Conservation (phyloP, 2,797 vertebrate genomes). For the Jordanella pulchra region DNA sequence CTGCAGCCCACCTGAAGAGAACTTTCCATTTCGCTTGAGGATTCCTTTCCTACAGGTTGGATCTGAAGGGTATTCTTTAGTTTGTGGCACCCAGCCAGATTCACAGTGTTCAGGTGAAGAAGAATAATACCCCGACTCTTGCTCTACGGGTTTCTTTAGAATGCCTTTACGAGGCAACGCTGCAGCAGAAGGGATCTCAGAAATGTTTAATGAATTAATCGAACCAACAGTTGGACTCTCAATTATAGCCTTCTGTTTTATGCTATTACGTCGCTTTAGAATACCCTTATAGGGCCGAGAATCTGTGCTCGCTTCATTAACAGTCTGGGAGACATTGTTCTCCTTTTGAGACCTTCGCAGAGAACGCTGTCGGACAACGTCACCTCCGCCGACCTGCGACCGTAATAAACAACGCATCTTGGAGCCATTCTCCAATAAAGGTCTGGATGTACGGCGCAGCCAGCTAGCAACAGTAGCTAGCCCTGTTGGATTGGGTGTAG, state of each 20-base stretch:
- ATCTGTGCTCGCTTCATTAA: slow-evolving; percentile 76
- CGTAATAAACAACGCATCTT: slow-evolving; percentile 92
- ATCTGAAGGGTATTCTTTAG: slow-evolving; percentile 46
- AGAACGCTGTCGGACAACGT: slow-evolving; percentile 88
- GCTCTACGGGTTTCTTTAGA: slow-evolving; percentile 87
- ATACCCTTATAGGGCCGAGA: slow-evolving; percentile 88
- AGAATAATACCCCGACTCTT: slow-evolving; percentile 92
- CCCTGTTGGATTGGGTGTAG: slow-evolving; percentile 68
- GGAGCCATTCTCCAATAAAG: slow-evolving; percentile 90
- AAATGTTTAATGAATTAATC: slow-evolving; percentile 49
- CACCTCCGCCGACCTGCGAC: slow-evolving; percentile 75
- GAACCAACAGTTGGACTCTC: slow-evolving; percentile 46
- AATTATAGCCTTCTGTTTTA: slow-evolving; percentile 78
- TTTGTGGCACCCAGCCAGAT: slow-evolving; percentile 61
- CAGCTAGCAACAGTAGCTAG: slow-evolving; percentile 85
- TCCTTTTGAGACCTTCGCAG: slow-evolving; percentile 94
- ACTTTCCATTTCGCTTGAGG: slow-evolving; percentile 90
- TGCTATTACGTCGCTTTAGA: slow-evolving; percentile 86
- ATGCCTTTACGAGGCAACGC: slow-evolving; percentile 89
- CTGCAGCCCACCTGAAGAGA: slow-evolving; percentile 78
- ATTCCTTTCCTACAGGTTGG: slow-evolving; percentile 85
- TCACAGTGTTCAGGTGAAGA: slow-evolving; percentile 89
- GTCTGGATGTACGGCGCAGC: slow-evolving; percentile 91
- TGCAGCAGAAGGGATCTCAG: slow-evolving; percentile 21
- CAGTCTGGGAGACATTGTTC: slow-evolving; percentile 85